Percentiles rank a stretch among this genome's conserved stretches.
Evolutionary conservation across 1,140 invertebrate species (phyloP).

Genomic region (Fopius arisanus): DNA sequence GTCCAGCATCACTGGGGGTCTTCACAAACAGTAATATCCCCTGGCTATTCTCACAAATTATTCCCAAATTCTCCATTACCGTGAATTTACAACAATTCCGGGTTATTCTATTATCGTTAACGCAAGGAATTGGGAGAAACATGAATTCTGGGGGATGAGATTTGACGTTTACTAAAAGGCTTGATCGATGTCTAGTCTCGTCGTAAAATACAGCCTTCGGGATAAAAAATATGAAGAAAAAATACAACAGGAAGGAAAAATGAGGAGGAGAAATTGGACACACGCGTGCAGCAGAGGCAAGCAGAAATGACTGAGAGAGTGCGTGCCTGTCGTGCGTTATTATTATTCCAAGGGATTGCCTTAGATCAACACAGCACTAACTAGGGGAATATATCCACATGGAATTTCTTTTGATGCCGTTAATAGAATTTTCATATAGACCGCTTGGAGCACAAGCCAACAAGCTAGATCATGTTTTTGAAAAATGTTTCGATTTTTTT

Average conservation of each 20-base stretch:
- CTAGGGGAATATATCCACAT: conserved; percentile 35
- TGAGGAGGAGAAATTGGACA: conserved; percentile 11
- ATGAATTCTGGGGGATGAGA: background rate
- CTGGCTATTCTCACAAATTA: conserved; percentile 32
- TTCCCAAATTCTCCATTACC: too few relatives aligned
- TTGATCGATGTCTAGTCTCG: background rate
- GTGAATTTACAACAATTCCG: too few relatives aligned
- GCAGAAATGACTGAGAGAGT: conserved; percentile 9
- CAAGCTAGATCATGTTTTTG: background rate
- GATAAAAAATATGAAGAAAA: background rate
- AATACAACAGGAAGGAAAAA: background rate
- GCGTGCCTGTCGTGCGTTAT: conserved; percentile 34
- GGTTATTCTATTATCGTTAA: background rate
- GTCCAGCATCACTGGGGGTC: conserved; percentile 12
- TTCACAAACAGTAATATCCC: conserved; percentile 18
- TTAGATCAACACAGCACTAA: conserved; percentile 39
- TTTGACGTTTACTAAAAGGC: background rate
- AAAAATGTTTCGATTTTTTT: background rate
- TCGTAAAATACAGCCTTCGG: background rate
- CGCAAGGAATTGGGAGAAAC: background rate
- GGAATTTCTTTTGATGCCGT: conserved; percentile 43
- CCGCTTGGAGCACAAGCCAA: conserved; percentile 7
- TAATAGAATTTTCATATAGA: conserved; percentile 41
- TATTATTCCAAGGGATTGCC: conserved; percentile 37
- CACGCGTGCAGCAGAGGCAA: conserved; percentile 1